Percentiles rank a stretch among this genome's conserved stretches.
These are phyloP conservation scores for Agapetus fuscipes DNA, from an alignment of 2,888 invertebrate species.

Conservation along the genomic window DNA sequence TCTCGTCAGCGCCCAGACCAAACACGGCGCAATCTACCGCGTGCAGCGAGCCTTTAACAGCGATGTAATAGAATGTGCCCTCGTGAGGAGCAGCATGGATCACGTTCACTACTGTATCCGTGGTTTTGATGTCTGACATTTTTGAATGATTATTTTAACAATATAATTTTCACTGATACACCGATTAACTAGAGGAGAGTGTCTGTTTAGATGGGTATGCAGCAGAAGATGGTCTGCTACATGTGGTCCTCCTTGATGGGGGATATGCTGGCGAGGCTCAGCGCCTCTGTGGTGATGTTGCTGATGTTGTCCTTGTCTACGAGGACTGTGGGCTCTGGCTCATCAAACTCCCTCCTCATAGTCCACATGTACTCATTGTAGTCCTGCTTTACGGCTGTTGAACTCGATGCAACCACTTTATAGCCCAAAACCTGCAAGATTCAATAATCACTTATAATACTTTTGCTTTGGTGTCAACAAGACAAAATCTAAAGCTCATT, in stretches of 20 bases:
- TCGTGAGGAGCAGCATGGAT: constrained; percentile 30
- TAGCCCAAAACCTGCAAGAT: constrained; percentile 64
- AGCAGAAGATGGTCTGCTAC: no score
- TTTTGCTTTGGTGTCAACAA: no score
- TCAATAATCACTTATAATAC: no score
- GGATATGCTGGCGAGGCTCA: constrained; percentile 38
- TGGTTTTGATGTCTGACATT: no score
- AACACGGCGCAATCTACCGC: constrained; percentile 65
- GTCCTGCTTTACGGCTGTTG: constrained; percentile 77
- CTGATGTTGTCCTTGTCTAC: constrained; percentile 53
- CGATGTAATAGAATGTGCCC: constrained; percentile 61
- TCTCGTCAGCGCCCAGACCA: constrained; percentile 62
- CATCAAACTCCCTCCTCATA: constrained; percentile 80
- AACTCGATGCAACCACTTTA: constrained; percentile 79
- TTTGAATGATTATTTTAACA: no score
- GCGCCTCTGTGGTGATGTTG: constrained; percentile 51
- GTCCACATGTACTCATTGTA: constrained; percentile 92
- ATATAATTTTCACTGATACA: no score
- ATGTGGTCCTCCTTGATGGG: constrained; percentile 40
- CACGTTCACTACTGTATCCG: no score
- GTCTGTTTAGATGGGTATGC: no score
- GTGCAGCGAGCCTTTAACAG: constrained; percentile 71
- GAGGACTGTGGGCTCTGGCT: constrained; percentile 64
- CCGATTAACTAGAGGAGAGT: no score
- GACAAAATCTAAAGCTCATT: no score